Base-by-base conservation (phyloP, 2,113 vertebrate genomes). In the Machaerirhynchus nigripectus region DNA sequence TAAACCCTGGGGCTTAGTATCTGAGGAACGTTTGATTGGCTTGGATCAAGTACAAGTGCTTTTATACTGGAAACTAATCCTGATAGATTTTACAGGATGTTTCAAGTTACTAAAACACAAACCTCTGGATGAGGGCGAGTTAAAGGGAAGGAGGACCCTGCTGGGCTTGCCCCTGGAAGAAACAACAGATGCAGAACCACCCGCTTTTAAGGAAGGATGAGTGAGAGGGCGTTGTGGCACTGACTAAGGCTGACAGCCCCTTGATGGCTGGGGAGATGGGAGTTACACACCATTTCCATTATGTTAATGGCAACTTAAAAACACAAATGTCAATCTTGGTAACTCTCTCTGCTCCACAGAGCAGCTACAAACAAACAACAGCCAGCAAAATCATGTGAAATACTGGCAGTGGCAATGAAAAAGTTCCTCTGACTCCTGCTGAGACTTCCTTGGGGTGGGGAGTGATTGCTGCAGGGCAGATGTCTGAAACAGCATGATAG, bases 11-110 rank as follows among this genome's bases (percentile, higher is more conserved):
- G 68, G 78, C 52, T 94, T 80, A 84, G 52, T 56, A 74, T 96
- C 85, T 86, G 67, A 96, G 80, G 56, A 81, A 89, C 31, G 33
- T 86, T 93, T 94, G 95, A 90, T 95, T 93, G 77, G 52, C 76
- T 96, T 97, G 95, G 95, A 96, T 93, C 35, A 74, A 81, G 79
- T 88, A 95, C 79, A 90, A 96, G 79, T 90, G 90, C 79, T 93
- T 92, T 95, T 84, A 90, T 90, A 67, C 90, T 88, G 88, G 82
- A 77, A 92, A 93, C 44, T 71, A 95, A 92, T 95, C 95, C 90
- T 94, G 92, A 86, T 94, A 94, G 85, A 56, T 96, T 96, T 95
- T 90, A 89, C 93, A 89, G 93, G 79, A 84, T 87, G 88, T 92
- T 94, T 95, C 76, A 81, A 64, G 73, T 94, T 95, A 84, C 83